Conservation (phyloP, 2,888 invertebrate species). For the Ornithoptera priamus region DNA sequence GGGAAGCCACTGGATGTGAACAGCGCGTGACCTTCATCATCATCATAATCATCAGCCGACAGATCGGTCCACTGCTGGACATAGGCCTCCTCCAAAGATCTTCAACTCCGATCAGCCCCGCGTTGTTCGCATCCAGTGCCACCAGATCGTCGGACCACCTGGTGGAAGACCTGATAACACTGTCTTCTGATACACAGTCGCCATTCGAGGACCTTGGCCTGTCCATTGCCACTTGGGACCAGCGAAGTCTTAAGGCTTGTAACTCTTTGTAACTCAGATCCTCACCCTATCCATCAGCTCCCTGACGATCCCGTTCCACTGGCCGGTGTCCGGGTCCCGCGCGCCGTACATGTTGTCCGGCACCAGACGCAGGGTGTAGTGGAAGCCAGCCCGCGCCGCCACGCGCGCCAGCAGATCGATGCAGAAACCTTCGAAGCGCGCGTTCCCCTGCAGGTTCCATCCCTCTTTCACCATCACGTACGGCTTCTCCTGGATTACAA, state of each 20-base stretch:
- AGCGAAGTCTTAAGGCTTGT: neutral
- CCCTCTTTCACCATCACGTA: conserved; percentile 95
- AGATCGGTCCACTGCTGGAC: too few species aligned
- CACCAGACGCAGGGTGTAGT: conserved; percentile 90
- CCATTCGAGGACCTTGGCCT: neutral
- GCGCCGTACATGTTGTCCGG: conserved; percentile 95
- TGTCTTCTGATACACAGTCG: too few species aligned
- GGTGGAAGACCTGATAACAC: too few species aligned
- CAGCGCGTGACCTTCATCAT: too few species aligned
- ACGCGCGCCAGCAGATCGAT: conserved; percentile 92
- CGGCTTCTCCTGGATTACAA: conserved; percentile 86
- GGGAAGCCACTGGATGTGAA: too few species aligned
- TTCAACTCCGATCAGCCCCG: too few species aligned
- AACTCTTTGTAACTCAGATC: neutral
- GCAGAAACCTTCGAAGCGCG: conserved; percentile 94
- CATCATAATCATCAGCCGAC: too few species aligned
- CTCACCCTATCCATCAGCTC: conserved; percentile 91
- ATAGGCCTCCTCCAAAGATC: too few species aligned
- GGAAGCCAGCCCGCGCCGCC: conserved; percentile 91
- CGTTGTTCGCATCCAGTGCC: too few species aligned
- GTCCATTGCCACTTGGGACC: neutral
- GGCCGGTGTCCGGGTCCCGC: conserved; percentile 90
- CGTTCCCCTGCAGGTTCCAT: conserved; percentile 91
- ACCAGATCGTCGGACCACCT: too few species aligned
- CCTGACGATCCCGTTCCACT: conserved; percentile 94